phyloP scores from a whole-genome alignment of 2,797 vertebrate species.

The Diplodus sargus region DNA sequence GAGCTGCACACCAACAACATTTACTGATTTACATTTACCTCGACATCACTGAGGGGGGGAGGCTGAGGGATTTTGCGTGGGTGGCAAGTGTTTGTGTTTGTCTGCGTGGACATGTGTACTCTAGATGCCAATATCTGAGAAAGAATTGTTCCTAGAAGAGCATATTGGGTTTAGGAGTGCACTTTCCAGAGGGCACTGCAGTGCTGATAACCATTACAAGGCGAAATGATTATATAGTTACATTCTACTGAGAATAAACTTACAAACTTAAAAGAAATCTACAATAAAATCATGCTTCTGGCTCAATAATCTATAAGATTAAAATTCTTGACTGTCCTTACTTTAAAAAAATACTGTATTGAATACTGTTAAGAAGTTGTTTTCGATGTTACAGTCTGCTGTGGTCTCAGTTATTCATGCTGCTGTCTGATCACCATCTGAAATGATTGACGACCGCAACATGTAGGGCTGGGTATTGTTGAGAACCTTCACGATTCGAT shows the following conservation, averaged over 20 bases:
- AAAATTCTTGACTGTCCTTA: not conserved
- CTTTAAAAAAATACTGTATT: too few relatives aligned
- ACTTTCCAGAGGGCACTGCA: not conserved
- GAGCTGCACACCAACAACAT: not conserved
- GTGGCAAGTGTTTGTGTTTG: conserved; percentile 25
- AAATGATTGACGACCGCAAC: too few relatives aligned
- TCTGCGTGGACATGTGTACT: conserved; percentile 22
- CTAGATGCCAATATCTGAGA: conserved; percentile 10
- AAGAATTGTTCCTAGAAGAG: conserved; percentile 10
- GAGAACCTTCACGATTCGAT: too few relatives aligned
- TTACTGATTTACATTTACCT: conserved; percentile 1
- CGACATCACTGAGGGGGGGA: not conserved
- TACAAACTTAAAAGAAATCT: not conserved
- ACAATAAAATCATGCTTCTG: too few relatives aligned
- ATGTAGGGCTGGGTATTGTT: too few relatives aligned
- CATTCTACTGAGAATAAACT: not conserved
- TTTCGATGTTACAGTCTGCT: too few relatives aligned
- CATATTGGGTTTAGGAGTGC: not conserved
- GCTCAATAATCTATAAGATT: too few relatives aligned
- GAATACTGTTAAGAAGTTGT: too few relatives aligned
- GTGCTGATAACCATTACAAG: not conserved
- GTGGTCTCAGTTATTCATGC: too few relatives aligned
- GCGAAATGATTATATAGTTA: not conserved
- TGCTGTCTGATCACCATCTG: too few relatives aligned
- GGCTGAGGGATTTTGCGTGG: conserved; percentile 21